Evolutionary conservation across 2,113 vertebrate species (phyloP).

Genomic region (Cryptotis parvus): DNA sequence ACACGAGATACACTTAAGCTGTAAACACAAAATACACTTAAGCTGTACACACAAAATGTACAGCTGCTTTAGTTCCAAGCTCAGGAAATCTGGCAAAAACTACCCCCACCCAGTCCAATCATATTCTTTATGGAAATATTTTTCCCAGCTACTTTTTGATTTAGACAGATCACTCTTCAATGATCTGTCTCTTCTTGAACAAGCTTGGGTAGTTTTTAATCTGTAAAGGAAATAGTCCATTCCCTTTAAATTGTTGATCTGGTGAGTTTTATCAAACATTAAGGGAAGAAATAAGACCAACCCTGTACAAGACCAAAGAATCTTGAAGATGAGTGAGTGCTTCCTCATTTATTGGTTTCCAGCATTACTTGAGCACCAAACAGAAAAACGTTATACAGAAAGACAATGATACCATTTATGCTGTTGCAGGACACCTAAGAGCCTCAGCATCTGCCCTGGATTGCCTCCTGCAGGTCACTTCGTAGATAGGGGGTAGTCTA

Average conservation of each 20-base stretch:
- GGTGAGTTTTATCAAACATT: not conserved
- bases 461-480: no score
- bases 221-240: not conserved
- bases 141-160: not conserved
- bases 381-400: not conserved
- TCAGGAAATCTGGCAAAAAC: constrained; percentile 1
- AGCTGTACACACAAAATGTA: no score
- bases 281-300: not conserved
- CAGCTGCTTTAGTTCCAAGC: not conserved
- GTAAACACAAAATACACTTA: no score
- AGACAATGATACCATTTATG: not conserved
- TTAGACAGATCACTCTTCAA: not conserved
- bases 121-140: constrained; percentile 32
- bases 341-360: not conserved
- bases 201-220: not conserved
- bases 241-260: constrained; percentile 13
- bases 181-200: not conserved
- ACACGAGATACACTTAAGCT: no score
- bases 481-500: no score
- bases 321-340: not conserved
- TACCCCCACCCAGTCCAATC: not conserved
- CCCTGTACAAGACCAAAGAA: constrained; percentile 7
- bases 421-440: no score
- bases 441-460: no score
- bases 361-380: constrained; percentile 14